phyloP scores from a whole-genome alignment of 1,140 invertebrate species.

The Heliconius eleuchia region DNA sequence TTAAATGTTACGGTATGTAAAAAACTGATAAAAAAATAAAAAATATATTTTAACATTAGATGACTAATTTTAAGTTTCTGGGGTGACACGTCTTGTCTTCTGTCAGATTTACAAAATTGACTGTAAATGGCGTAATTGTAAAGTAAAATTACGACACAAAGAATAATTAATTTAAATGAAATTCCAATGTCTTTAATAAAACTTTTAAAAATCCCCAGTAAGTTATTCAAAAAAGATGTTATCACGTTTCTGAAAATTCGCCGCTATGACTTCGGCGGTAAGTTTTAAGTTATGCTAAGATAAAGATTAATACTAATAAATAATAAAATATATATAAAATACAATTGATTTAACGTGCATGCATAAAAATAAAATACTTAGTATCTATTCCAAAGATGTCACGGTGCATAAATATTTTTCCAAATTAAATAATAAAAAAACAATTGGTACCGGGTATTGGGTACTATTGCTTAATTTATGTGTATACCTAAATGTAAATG shows the following conservation, averaged over 20 bases:
- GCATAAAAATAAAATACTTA: too few relatives aligned
- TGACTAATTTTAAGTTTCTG: too few relatives aligned
- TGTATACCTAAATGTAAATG: too few relatives aligned
- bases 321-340: neutral
- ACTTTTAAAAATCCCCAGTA: conserved; percentile 56
- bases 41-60: neutral
- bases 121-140: conserved; percentile 22
- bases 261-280: conserved; percentile 66
- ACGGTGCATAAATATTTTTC: too few relatives aligned
- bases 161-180: neutral
- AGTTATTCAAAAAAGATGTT: conserved; percentile 66
- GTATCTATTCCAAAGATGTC: too few relatives aligned
- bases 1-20: too few relatives aligned
- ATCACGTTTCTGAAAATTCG: conserved; percentile 66
- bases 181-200: conserved; percentile 62
- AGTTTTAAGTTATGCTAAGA: conserved; percentile 33
- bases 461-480: too few relatives aligned
- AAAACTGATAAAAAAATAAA: neutral
- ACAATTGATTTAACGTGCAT: too few relatives aligned
- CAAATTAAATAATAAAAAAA: too few relatives aligned
- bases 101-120: conserved; percentile 21
- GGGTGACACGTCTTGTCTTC: neutral
- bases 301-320: neutral
- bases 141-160: neutral
- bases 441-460: too few relatives aligned